These are phyloP conservation scores for Thereva nobilitata DNA, from an alignment of 2,888 invertebrate species.

Conservation along the genomic window DNA sequence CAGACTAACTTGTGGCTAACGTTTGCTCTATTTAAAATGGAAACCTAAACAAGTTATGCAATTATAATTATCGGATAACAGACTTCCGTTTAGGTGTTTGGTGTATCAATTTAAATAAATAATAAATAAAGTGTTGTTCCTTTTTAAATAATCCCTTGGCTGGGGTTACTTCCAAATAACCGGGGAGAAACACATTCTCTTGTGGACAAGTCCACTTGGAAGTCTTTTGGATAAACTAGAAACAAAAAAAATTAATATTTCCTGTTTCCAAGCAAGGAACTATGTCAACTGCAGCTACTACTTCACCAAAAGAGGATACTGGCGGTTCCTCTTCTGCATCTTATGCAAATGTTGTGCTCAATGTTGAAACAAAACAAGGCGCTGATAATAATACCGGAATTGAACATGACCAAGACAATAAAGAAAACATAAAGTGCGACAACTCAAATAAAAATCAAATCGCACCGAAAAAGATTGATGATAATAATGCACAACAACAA, in stretches of 20 bases:
- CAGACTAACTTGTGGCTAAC: constrained; percentile 18
- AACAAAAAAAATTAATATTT: no score
- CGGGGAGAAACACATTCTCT: no score
- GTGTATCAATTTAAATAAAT: neutral
- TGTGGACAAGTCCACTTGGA: no score
- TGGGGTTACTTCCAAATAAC: neutral
- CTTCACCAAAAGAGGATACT: constrained; percentile 36
- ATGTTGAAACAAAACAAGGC: constrained; percentile 59
- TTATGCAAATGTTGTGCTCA: constrained; percentile 72
- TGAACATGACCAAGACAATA: constrained; percentile 44
- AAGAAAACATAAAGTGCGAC: constrained; percentile 48
- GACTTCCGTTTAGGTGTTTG: constrained; percentile 7
- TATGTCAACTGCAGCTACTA: constrained; percentile 45
- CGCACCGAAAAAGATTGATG: constrained; percentile 12
- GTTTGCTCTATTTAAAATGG: constrained; percentile 15
- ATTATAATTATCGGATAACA: constrained; percentile 16
- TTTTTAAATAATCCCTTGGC: constrained; percentile 1
- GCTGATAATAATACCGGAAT: constrained; percentile 49
- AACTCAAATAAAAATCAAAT: neutral
- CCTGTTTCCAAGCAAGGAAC: neutral
- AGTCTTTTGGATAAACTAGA: no score
- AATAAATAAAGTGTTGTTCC: neutral
- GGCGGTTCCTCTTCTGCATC: constrained; percentile 59
- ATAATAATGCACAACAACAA: neutral
- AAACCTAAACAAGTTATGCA: constrained; percentile 33